A percentile compares a stretch with the other conserved stretches of the same genome.
phyloP scores from a whole-genome alignment of 2,888 invertebrate species.

The Drosophila crucigera region DNA sequence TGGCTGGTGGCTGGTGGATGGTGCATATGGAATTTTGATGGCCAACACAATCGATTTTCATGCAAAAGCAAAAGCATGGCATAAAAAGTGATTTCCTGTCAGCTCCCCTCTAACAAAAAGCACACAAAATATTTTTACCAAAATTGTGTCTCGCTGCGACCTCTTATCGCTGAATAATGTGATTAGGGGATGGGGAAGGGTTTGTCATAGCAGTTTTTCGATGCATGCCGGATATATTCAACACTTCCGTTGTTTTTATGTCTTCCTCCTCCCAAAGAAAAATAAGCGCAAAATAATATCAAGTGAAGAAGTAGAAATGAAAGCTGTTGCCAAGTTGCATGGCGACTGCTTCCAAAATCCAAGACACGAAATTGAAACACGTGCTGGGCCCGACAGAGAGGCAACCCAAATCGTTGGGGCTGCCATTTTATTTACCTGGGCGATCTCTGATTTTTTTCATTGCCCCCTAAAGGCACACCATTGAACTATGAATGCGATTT shows the following conservation, averaged over 20 bases:
- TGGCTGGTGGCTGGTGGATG: conserved; percentile 20
- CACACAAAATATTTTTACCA: conserved; percentile 17
- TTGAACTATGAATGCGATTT: conserved; percentile 67
- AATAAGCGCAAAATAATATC: conserved; percentile 69
- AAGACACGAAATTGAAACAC: conserved; percentile 50
- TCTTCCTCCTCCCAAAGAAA: conserved; percentile 58
- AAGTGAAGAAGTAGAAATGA: conserved; percentile 19
- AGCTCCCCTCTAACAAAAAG: conserved; percentile 7
- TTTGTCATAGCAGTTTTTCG: conserved; percentile 19
- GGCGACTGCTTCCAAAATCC: conserved; percentile 25
- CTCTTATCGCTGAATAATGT: conserved; percentile 55
- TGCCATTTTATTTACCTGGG: conserved; percentile 44
- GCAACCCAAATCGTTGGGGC: conserved; percentile 18
- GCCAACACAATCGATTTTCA: conserved; percentile 67
- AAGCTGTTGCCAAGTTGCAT: conserved; percentile 21
- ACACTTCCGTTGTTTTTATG: conserved; percentile 77
- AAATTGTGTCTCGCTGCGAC: conserved; percentile 20
- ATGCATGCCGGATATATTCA: conserved; percentile 71
- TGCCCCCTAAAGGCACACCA: conserved; percentile 10
- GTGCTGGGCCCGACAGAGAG: conserved; percentile 26
- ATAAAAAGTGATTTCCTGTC: conserved; percentile 69
- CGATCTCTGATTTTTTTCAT: conserved; percentile 13
- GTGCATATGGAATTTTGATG: conserved; percentile 72
- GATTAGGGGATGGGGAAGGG: conserved; percentile 2
- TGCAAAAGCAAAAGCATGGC: conserved; percentile 19